Percentiles rank a stretch among this genome's conserved stretches.
These are phyloP conservation scores for Amphiprion clarkii DNA, from an alignment of 2,797 vertebrate species.

Conservation along the genomic window DNA sequence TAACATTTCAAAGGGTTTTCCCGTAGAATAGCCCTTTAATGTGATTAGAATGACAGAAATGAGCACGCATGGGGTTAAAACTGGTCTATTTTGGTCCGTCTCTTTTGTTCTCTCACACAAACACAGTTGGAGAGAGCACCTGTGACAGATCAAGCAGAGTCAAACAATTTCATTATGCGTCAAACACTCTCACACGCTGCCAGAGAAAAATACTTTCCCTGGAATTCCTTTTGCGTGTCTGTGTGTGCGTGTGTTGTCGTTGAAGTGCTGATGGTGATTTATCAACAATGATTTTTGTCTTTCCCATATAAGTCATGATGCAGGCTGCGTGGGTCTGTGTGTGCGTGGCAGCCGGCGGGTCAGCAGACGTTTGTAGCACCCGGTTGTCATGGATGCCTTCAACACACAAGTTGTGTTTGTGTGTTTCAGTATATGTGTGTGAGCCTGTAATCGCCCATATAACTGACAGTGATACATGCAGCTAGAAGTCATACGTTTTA, in stretches of 20 bases:
- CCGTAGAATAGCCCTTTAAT: background rate
- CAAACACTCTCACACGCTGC: constrained; percentile 60
- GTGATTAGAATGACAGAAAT: background rate
- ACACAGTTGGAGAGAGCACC: constrained; percentile 48
- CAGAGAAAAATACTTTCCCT: constrained; percentile 29
- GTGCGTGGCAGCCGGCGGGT: constrained; percentile 34
- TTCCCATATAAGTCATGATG: constrained; percentile 76
- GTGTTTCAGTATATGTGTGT: constrained; percentile 37
- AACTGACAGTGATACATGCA: constrained; percentile 22
- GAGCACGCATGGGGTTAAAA: background rate
- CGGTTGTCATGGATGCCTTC: constrained; percentile 54
- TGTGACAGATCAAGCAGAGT: constrained; percentile 74
- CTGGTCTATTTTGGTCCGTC: background rate
- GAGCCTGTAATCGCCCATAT: constrained; percentile 26
- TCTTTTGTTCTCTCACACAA: background rate
- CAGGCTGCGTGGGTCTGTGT: constrained; percentile 31
- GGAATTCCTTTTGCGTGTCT: constrained; percentile 35
- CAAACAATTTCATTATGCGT: constrained; percentile 72
- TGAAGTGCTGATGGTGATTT: constrained; percentile 66
- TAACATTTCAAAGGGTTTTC: constrained; percentile 4
- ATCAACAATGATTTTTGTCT: constrained; percentile 68
- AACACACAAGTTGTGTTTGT: constrained; percentile 49
- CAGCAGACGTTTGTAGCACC: constrained; percentile 47
- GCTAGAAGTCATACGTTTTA: constrained; percentile 24
- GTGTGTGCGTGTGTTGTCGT: constrained; percentile 38